These are phyloP conservation scores for Brienomyrus brachyistius DNA, from an alignment of 2,113 vertebrate genomes.

Conservation along the genomic window DNA sequence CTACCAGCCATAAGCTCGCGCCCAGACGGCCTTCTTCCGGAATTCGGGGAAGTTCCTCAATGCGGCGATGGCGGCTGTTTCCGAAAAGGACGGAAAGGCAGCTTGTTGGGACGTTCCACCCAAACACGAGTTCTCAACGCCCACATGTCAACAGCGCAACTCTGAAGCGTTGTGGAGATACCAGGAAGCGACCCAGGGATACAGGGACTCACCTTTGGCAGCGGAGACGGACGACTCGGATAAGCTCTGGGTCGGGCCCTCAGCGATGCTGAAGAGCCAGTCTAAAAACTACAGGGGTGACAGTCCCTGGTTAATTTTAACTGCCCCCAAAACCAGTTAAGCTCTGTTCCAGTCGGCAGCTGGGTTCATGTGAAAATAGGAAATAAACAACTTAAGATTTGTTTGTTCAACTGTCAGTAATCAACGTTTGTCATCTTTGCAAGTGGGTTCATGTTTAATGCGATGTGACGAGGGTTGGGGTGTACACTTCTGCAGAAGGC, in stretches of 20 bases:
- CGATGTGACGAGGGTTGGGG: not conserved
- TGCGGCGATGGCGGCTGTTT: slow-evolving; percentile 68
- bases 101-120: not conserved
- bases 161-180: not conserved
- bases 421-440: not conserved
- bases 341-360: not conserved
- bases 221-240: slow-evolving; percentile 55
- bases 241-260: slow-evolving; percentile 63
- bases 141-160: not conserved
- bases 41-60: slow-evolving; percentile 74
- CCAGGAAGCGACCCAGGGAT: not conserved
- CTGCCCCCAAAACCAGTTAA: not conserved
- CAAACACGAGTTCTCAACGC: not conserved
- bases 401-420: not conserved
- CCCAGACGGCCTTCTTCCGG: slow-evolving; percentile 88
- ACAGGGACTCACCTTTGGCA: slow-evolving; percentile 69
- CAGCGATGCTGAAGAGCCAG: slow-evolving; percentile 78
- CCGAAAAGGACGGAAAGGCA: slow-evolving; percentile 31
- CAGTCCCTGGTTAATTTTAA: not conserved
- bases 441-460: not conserved
- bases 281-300: slow-evolving; percentile 77
- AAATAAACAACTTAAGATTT: not conserved
- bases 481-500: not conserved
- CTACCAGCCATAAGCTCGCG: slow-evolving; percentile 81
- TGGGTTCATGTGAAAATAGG: not conserved